Evolutionary conservation across 2,888 invertebrate species (phyloP).

Genomic region (Ophion costatus): DNA sequence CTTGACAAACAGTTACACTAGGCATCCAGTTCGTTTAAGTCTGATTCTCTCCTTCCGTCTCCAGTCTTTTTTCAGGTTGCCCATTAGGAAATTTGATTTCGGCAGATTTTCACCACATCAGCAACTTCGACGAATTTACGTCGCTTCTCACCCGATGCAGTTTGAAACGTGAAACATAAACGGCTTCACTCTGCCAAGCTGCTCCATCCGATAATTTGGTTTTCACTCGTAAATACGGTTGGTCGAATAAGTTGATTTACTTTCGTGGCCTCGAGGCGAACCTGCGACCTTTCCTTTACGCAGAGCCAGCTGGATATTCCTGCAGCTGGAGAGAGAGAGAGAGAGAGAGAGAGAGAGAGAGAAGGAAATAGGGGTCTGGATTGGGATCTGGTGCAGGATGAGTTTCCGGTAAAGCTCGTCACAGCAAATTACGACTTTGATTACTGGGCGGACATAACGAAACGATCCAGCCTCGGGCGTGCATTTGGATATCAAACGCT

Average conservation of each 20-base stretch:
- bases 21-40: constrained; percentile 6
- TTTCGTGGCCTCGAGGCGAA: constrained; percentile 67
- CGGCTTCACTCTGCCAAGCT: constrained; percentile 9
- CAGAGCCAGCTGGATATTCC: constrained; percentile 45
- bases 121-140: background rate
- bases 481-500: constrained; percentile 38
- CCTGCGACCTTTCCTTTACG: constrained; percentile 36
- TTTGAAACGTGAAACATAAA: constrained; percentile 10
- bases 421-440: constrained; percentile 71
- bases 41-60: background rate
- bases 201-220: constrained; percentile 45
- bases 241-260: constrained; percentile 71
- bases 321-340: constrained; percentile 13
- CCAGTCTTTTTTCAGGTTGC: background rate
- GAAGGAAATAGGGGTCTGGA: background rate
- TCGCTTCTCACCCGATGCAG: background rate
- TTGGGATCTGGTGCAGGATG: constrained; percentile 17
- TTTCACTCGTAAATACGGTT: constrained; percentile 50
- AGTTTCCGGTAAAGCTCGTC: constrained; percentile 68
- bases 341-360: constrained; percentile 45
- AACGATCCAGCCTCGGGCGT: constrained; percentile 61
- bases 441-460: constrained; percentile 71
- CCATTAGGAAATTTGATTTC: background rate
- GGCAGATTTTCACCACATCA: background rate
- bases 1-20: constrained; percentile 10